Conservation (phyloP, 1,140 invertebrate genomes). For the Alviniconcha marisindica region DNA sequence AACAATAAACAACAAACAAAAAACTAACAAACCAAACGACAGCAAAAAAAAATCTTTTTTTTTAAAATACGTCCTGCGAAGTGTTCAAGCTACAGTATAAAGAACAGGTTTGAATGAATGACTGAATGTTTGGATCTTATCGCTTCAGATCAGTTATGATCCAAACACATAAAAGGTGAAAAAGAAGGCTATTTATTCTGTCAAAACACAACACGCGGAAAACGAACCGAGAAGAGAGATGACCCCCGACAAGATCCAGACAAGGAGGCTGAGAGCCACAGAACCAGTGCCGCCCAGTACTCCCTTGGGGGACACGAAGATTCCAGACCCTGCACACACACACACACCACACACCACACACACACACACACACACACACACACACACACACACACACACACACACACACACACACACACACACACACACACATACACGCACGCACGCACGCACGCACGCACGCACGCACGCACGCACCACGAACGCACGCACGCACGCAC, state of each 20-base stretch:
- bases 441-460: neutral
- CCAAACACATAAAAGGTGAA: constrained; percentile 1
- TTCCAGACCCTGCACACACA: constrained; percentile 84
- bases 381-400: neutral
- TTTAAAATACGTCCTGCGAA: too few relatives aligned
- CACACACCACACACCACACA: neutral
- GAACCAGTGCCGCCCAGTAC: constrained; percentile 88
- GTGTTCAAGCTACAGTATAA: too few relatives aligned
- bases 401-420: neutral
- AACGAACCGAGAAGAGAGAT: constrained; percentile 63
- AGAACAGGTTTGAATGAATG: too few relatives aligned
- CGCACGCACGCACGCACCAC: too few relatives aligned
- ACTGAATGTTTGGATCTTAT: too few relatives aligned
- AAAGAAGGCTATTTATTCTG: too few relatives aligned
- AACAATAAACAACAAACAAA: too few relatives aligned
- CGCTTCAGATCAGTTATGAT: too few relatives aligned
- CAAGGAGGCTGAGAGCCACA: constrained; percentile 86
- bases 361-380: neutral
- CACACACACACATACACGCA: neutral
- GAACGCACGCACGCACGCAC: too few relatives aligned
- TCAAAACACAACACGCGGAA: too few relatives aligned
- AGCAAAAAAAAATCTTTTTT: too few relatives aligned
- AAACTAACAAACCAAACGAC: too few relatives aligned
- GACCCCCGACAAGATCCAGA: constrained; percentile 87
- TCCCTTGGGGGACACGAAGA: constrained; percentile 97